Percentiles rank a stretch among this genome's conserved stretches.
phyloP scores from a whole-genome alignment of 2,888 invertebrate genomes.

The Amaurobius ferox region DNA sequence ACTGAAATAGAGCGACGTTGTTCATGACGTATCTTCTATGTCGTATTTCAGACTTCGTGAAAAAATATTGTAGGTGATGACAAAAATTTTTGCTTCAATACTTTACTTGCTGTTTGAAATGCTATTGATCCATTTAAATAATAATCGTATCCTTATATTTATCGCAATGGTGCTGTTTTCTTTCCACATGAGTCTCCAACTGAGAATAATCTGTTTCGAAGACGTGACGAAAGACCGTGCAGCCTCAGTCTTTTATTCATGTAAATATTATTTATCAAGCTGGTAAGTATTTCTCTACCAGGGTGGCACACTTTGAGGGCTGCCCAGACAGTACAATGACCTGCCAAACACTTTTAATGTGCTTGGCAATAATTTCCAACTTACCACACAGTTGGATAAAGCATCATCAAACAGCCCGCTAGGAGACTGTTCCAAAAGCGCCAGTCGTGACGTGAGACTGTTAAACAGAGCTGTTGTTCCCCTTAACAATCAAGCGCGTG shows the following conservation, averaged over 20 bases:
- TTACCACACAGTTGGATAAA: constrained; percentile 14
- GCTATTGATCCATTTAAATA: too few species aligned
- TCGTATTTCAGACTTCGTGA: too few species aligned
- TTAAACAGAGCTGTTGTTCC: constrained; percentile 51
- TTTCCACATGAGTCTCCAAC: neutral
- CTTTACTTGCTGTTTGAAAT: too few species aligned
- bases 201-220: neutral
- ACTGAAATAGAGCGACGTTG: too few species aligned
- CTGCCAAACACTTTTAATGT: constrained; percentile 41
- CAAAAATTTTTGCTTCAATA: too few species aligned
- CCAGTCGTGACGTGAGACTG: constrained; percentile 44
- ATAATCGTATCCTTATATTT: too few species aligned
- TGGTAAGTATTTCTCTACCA: neutral
- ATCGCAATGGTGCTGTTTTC: neutral
- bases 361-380: constrained; percentile 36
- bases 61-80: too few species aligned
- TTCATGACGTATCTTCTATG: too few species aligned
- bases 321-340: constrained; percentile 32
- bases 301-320: neutral
- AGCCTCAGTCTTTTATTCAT: neutral
- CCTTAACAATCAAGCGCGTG: constrained; percentile 55
- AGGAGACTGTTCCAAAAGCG: neutral
- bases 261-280: constrained; percentile 2
- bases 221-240: neutral
- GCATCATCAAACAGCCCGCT: neutral